These are phyloP conservation scores for Schrankia costaestrigalis DNA, from an alignment of 2,888 invertebrate genomes.

Conservation along the genomic window DNA sequence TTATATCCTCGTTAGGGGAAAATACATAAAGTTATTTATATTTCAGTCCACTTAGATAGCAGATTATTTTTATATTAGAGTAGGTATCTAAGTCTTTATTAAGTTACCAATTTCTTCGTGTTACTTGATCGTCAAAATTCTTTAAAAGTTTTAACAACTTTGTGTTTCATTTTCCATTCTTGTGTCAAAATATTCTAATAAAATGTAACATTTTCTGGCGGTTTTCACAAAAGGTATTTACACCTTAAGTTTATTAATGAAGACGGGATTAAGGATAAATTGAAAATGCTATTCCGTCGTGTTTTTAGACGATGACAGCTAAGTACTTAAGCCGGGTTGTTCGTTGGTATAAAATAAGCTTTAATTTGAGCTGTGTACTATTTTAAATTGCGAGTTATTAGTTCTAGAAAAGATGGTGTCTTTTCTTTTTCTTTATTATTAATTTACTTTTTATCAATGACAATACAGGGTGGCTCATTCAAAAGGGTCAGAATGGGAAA, in stretches of 20 bases:
- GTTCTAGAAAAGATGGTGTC: too few species aligned
- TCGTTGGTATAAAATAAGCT: background rate
- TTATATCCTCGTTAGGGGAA: too few species aligned
- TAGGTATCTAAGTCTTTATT: too few species aligned
- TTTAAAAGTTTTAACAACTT: slow-evolving; percentile 28
- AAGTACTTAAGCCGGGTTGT: slow-evolving; percentile 6
- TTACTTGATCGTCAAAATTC: slow-evolving; percentile 17
- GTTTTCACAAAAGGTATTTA: slow-evolving; percentile 19
- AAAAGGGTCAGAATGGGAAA: too few species aligned
- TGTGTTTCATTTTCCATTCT: slow-evolving; percentile 29
- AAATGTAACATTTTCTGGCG: slow-evolving; percentile 18
- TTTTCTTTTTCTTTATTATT: too few species aligned
- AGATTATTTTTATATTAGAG: too few species aligned
- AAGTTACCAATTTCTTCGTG: slow-evolving; percentile 18
- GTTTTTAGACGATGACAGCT: slow-evolving; percentile 4
- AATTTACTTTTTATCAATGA: too few species aligned
- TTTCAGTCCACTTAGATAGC: too few species aligned
- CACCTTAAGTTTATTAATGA: slow-evolving; percentile 23
- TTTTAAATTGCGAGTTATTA: background rate
- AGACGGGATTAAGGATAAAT: slow-evolving; percentile 15
- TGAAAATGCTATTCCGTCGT: slow-evolving; percentile 15
- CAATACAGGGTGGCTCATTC: too few species aligned
- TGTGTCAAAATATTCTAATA: slow-evolving; percentile 19
- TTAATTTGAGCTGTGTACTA: slow-evolving; percentile 3
- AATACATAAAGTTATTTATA: too few species aligned